These are phyloP conservation scores for Sinocyclocheilus maitianheensis DNA, from an alignment of 2,113 vertebrate species.

Conservation along the genomic window DNA sequence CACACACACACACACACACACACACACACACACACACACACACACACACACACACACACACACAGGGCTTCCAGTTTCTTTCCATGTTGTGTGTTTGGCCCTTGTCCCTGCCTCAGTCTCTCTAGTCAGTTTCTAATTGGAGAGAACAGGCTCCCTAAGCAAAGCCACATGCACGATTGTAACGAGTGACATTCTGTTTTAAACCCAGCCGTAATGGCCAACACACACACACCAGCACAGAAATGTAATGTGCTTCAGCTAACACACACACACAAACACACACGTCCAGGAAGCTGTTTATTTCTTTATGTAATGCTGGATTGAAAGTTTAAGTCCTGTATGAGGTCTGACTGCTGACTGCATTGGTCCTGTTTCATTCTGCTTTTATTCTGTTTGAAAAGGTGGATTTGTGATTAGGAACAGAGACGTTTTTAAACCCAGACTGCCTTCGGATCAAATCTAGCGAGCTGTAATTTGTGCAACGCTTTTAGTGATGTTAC, in stretches of 20 bases:
- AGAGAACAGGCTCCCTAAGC: constrained; percentile 72
- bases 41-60: neutral
- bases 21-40: too few relatives aligned
- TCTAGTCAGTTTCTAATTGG: constrained; percentile 56
- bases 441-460: neutral
- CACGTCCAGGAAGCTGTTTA: constrained; percentile 60
- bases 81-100: constrained; percentile 37
- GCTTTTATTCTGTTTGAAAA: constrained; percentile 30
- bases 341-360: constrained; percentile 56
- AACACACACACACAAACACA: constrained; percentile 9
- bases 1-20: too few relatives aligned
- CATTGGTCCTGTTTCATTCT: constrained; percentile 46
- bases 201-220: constrained; percentile 72
- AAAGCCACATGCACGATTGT: constrained; percentile 73
- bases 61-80: constrained; percentile 38
- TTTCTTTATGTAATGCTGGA: constrained; percentile 67
- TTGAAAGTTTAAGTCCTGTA: constrained; percentile 64
- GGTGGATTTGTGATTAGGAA: constrained; percentile 28
- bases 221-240: constrained; percentile 7
- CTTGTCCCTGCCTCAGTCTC: constrained; percentile 34
- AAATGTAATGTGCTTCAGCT: constrained; percentile 52
- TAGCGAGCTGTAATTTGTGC: neutral
- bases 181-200: constrained; percentile 78
- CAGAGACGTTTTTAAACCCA: constrained; percentile 5
- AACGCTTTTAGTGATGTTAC: neutral